Base-by-base conservation (phyloP, 2,888 invertebrate genomes). In the Melitaea athalia region DNA sequence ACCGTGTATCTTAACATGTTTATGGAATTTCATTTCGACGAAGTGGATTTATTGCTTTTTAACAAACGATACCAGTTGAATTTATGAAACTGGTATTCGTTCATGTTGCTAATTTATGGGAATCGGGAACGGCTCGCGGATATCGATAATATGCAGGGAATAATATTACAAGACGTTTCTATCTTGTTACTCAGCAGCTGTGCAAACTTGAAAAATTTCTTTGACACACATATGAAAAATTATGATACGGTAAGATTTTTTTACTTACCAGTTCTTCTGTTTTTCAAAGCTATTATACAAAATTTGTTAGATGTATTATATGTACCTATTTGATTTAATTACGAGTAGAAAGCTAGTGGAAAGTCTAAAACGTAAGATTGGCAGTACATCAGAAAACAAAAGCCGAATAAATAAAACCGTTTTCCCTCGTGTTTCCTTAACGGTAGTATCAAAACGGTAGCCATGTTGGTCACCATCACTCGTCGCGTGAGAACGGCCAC, bases 401-500 rank as follows among this genome's bases (percentile, higher is more conserved):
- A 60, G 59, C 43, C 52, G 59, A 52, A 65, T 65, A 65, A 65
- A 65, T 60, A 65, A 65, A 52, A 43, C 31, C 59, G 59, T 65
- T 65, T 49, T 65, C 59, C 64, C 59, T 64, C 59, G 15, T 60
- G 61, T 38, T 47, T 55, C 63, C 50, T 49, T 38, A 55, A 59
- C 43, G 33, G 50, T 33, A 43, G 52, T 24, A 42, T 42, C 49
- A 31, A 38, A 49, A 55, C 61, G 24, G 45, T 42, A 60, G 45
- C 17, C 38, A 38, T 43, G 31, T 50, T 43, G 50, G 59, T 63
- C 24, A 43, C 50, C 59, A 63, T 68, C 50, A 50, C 52, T 68
- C 59, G 59, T 53, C 33, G 49, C 62, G 38, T 67, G 49, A 68
- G 49, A 47, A 68, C 77, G 83, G 81, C 84, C 85, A 82, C 83